Percentiles rank a stretch among this genome's conserved stretches.
Conservation (phyloP, 2,888 invertebrate species). For the Melanchra persicariae region DNA sequence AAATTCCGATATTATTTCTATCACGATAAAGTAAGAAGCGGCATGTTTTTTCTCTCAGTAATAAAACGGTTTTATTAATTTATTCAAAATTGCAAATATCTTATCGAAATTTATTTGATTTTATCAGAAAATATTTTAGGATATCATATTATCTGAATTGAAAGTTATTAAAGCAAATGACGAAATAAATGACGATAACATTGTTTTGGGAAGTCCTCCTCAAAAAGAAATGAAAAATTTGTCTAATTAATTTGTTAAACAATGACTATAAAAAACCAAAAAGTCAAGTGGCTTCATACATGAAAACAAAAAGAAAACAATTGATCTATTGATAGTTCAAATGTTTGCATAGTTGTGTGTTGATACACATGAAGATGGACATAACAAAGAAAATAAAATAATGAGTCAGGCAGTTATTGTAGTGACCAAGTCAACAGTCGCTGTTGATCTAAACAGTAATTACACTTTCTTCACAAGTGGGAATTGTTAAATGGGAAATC, state of each 20-base stretch:
- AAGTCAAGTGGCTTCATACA: neutral
- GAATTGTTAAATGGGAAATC: neutral
- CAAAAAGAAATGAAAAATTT: neutral
- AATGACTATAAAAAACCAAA: neutral
- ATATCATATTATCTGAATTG: slow-evolving; percentile 7
- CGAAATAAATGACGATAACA: slow-evolving; percentile 15
- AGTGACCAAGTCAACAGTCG: neutral
- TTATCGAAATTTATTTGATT: slow-evolving; percentile 19
- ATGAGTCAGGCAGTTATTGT: slow-evolving; percentile 15
- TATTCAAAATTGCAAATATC: slow-evolving; percentile 21
- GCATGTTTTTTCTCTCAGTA: slow-evolving; percentile 1
- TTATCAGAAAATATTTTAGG: slow-evolving; percentile 2
- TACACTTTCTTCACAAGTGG: neutral
- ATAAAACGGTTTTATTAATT: slow-evolving; percentile 23
- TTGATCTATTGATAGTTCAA: neutral
- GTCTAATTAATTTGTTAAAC: neutral
- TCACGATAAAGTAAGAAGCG: slow-evolving; percentile 17
- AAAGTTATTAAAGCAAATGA: slow-evolving; percentile 15
- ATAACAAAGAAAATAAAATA: slow-evolving; percentile 17
- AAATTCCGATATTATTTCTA: slow-evolving; percentile 37
- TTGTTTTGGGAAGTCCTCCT: neutral
- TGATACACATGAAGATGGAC: neutral
- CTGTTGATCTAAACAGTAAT: neutral
- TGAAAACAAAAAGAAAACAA: too few species aligned
- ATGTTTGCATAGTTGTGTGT: slow-evolving; percentile 27